phyloP scores from a whole-genome alignment of 2,113 vertebrate genomes.

The Thunnus maccoyii region DNA sequence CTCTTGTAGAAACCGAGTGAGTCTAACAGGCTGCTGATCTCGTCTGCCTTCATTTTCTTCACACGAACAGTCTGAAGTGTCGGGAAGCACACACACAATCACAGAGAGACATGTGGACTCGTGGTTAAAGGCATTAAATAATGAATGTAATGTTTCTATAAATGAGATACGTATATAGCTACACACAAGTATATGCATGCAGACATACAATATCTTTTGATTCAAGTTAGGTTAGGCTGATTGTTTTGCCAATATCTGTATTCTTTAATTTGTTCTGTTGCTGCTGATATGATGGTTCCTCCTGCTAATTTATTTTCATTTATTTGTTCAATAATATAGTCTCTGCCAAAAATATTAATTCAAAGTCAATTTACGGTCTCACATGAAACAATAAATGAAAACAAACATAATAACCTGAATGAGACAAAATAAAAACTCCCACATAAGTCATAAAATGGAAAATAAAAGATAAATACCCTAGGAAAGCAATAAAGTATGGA shows the following conservation, averaged over 20 bases:
- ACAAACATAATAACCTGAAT: background rate
- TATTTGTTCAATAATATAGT: slow-evolving; percentile 2
- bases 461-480: slow-evolving; percentile 11
- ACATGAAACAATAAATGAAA: slow-evolving; percentile 29
- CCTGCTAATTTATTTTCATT: slow-evolving; percentile 16
- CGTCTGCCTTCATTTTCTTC: slow-evolving; percentile 84
- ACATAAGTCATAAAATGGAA: background rate
- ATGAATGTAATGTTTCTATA: background rate
- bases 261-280: background rate
- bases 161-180: background rate
- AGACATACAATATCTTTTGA: background rate
- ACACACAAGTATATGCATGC: background rate
- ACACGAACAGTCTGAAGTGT: slow-evolving; percentile 79
- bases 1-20: slow-evolving; percentile 87
- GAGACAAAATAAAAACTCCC: slow-evolving; percentile 6
- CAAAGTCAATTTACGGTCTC: slow-evolving; percentile 27
- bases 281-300: background rate
- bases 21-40: slow-evolving; percentile 86
- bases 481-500: background rate
- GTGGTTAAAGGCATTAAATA: slow-evolving; percentile 16
- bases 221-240: background rate
- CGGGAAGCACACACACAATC: slow-evolving; percentile 5
- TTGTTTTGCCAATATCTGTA: background rate
- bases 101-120: slow-evolving; percentile 8
- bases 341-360: slow-evolving; percentile 15